Conservation (phyloP, 2,797 vertebrate genomes). For the Xiphorhynchus erythropygius region DNA sequence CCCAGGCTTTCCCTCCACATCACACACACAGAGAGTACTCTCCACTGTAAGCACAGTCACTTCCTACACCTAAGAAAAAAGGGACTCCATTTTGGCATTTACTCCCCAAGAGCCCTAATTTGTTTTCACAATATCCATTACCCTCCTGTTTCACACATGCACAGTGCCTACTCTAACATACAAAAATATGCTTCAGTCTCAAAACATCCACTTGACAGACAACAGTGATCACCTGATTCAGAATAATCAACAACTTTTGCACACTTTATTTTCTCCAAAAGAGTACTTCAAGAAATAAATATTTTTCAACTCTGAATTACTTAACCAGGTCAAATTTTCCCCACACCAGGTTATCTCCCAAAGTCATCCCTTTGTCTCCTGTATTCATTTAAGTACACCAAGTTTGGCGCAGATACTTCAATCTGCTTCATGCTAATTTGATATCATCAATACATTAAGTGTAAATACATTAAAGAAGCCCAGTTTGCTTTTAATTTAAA, state of each 20-base stretch:
- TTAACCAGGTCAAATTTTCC: neutral
- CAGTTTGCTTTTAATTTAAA: neutral
- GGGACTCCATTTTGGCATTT: neutral
- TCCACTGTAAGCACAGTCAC: neutral
- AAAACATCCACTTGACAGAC: neutral
- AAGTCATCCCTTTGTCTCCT: neutral
- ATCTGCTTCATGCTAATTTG: neutral
- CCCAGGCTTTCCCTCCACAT: neutral
- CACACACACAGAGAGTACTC: neutral
- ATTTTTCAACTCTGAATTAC: neutral
- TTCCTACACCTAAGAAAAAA: neutral
- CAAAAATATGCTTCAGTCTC: neutral
- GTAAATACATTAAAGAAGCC: neutral
- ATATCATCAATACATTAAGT: neutral
- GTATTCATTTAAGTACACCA: rapidly evolving
- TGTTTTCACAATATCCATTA: neutral
- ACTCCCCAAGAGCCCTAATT: neutral
- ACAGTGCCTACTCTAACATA: neutral
- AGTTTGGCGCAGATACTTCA: neutral
- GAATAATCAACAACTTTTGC: neutral
- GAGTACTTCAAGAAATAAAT: neutral
- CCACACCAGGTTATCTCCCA: neutral
- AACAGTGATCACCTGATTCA: neutral
- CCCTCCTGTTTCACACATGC: neutral
- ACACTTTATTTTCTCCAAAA: neutral